Evolutionary conservation across 2,113 vertebrate genomes (phyloP).

Genomic region (Erinaceus europaeus): DNA sequence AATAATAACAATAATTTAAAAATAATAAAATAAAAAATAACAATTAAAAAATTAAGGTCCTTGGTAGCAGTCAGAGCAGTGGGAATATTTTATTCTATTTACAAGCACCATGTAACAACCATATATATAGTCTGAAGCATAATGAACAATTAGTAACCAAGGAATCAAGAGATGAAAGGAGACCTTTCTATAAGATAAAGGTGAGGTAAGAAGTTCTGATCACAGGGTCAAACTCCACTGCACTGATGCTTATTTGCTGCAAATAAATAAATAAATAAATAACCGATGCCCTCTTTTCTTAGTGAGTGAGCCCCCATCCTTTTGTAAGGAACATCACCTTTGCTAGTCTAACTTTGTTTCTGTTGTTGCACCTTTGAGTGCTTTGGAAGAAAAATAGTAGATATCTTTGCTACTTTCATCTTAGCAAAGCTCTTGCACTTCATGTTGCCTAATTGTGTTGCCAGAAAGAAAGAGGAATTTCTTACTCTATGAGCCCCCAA

Average conservation of each 20-base stretch:
- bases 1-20: too few relatives aligned
- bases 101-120: background rate
- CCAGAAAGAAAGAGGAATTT: background rate
- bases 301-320: background rate
- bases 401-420: background rate
- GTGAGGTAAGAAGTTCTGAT: background rate
- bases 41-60: too few relatives aligned
- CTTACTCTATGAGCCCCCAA: background rate
- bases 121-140: background rate
- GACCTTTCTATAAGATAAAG: background rate
- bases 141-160: background rate
- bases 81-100: conserved; percentile 7
- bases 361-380: background rate
- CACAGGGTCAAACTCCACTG: background rate
- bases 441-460: background rate
- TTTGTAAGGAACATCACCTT: background rate
- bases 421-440: background rate
- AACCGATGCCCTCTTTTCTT: accelerated
- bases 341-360: background rate
- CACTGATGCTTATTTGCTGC: background rate
- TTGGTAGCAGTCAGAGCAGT: background rate
- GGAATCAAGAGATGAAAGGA: too few relatives aligned
- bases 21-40: too few relatives aligned
- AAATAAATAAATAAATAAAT: background rate
- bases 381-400: background rate